Percentiles rank a stretch among this genome's conserved stretches.
Evolutionary conservation across 2,888 invertebrate genomes (phyloP).

Genomic region (Sepiola atlantica): DNA sequence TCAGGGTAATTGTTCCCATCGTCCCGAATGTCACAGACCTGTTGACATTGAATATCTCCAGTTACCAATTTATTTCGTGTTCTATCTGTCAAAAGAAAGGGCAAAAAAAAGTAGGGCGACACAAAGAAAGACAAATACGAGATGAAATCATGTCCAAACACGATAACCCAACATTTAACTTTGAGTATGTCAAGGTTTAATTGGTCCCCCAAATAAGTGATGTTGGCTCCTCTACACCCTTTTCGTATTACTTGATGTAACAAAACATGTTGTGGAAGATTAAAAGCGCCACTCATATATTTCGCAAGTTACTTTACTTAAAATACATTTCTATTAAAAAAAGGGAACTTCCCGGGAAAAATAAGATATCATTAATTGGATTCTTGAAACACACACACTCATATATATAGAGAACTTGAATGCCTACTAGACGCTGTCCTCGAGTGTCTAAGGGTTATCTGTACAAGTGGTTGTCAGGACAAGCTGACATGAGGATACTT

Average conservation of each 20-base stretch:
- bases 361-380: neutral
- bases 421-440: no score
- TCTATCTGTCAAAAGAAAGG: neutral
- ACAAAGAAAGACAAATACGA: neutral
- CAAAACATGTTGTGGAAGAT: neutral
- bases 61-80: neutral
- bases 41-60: neutral
- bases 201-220: neutral
- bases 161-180: neutral
- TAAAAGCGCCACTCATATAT: no score
- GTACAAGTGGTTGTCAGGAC: no score
- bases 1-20: neutral
- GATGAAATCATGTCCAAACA: neutral
- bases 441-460: no score
- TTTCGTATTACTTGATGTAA: neutral
- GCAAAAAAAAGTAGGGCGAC: neutral
- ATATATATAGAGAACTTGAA: no score
- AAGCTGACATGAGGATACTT: no score
- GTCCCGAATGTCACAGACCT: neutral
- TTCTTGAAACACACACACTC: neutral
- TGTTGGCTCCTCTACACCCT: neutral
- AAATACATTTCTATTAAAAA: neutral
- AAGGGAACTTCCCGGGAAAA: neutral
- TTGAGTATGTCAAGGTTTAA: neutral
- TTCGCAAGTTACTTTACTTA: neutral